A percentile compares a stretch with the other conserved stretches of the same genome.
phyloP scores from a whole-genome alignment of 2,113 vertebrate species.

The Gallinago paraguaiae region DNA sequence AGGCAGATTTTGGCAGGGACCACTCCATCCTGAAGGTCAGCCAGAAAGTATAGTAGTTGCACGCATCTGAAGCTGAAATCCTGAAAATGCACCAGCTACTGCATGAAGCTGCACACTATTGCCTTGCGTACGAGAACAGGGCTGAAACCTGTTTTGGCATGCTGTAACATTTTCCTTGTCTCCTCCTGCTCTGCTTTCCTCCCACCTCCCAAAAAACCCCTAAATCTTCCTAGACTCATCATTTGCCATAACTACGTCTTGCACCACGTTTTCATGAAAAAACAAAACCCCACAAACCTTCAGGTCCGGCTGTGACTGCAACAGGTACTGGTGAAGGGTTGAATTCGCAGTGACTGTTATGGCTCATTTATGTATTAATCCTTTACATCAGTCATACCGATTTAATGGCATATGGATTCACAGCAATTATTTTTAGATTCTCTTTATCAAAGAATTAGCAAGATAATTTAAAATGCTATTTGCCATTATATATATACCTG shows the following conservation, averaged over 20 bases:
- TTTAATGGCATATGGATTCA: neutral
- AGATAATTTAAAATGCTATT: neutral
- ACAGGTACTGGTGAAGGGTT: neutral
- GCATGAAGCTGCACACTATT: neutral
- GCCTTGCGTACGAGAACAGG: neutral
- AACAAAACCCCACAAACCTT: neutral
- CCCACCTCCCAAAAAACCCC: neutral
- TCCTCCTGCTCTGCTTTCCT: neutral
- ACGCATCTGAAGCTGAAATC: neutral
- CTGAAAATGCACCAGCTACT: neutral
- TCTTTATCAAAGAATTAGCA: neutral
- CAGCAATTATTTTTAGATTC: neutral
- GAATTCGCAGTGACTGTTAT: neutral
- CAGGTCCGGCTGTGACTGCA: neutral
- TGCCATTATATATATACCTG: neutral
- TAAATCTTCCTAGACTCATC: neutral
- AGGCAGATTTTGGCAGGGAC: neutral
- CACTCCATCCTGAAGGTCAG: neutral
- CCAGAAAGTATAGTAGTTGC: neutral
- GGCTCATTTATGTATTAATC: neutral
- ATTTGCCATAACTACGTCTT: neutral
- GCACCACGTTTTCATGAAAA: neutral
- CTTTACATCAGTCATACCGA: neutral
- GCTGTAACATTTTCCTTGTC: neutral
- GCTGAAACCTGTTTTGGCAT: neutral